phyloP scores from a whole-genome alignment of 2,113 vertebrate species.

The Empidonax alnorum region DNA sequence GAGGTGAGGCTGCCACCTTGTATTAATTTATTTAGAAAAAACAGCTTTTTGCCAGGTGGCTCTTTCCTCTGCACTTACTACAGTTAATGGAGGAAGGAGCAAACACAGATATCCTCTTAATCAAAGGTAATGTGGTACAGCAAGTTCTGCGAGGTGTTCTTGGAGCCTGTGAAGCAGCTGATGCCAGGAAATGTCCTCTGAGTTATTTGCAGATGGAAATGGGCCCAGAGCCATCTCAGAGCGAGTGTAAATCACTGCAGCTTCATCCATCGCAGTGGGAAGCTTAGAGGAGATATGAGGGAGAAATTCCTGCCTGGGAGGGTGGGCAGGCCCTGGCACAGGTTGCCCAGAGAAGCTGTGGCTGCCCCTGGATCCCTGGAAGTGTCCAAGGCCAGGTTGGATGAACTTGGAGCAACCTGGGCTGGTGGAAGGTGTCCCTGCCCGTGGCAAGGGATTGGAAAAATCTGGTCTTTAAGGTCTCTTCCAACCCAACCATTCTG shows the following conservation, averaged over 20 bases:
- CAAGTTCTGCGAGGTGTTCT: neutral
- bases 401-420: neutral
- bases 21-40: neutral
- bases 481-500: neutral
- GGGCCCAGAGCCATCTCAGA: fast-evolving
- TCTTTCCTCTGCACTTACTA: fast-evolving
- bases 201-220: neutral
- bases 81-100: neutral
- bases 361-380: neutral
- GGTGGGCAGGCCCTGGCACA: neutral
- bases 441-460: neutral
- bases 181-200: neutral
- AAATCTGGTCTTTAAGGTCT: neutral
- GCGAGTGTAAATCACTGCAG: neutral
- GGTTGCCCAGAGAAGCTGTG: neutral
- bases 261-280: neutral
- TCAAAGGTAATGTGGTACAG: neutral
- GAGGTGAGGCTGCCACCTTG: neutral
- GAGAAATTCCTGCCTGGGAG: neutral
- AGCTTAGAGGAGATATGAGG: neutral
- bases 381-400: neutral
- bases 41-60: neutral
- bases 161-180: neutral
- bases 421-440: neutral
- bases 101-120: neutral